These are phyloP conservation scores for Paratrypauchen microcephalus DNA, from an alignment of 2,797 vertebrate species.

Conservation along the genomic window DNA sequence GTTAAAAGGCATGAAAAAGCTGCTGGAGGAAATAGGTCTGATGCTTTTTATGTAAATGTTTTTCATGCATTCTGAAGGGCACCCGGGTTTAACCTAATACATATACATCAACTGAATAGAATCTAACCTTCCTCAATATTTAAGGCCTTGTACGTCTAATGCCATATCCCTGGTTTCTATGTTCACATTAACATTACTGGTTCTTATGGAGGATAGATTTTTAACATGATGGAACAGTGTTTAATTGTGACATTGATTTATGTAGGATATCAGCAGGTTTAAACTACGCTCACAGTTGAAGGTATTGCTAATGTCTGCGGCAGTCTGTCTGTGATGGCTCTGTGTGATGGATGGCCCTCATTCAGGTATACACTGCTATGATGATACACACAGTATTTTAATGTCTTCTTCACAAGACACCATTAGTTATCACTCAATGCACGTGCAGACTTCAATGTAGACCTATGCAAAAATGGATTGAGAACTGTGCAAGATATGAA, in stretches of 20 bases:
- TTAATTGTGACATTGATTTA: slow-evolving; percentile 11
- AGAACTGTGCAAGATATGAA: no score
- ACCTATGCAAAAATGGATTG: not conserved
- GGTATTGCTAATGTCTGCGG: slow-evolving; percentile 20
- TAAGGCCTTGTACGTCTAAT: slow-evolving; percentile 14
- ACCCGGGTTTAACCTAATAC: slow-evolving; percentile 5
- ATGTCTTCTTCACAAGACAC: slow-evolving; percentile 30
- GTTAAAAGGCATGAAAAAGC: slow-evolving; percentile 9
- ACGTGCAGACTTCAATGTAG: not conserved
- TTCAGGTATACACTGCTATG: slow-evolving; percentile 31
- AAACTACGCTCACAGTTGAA: slow-evolving; percentile 11
- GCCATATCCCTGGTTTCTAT: slow-evolving; percentile 1
- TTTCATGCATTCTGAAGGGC: slow-evolving; percentile 17
- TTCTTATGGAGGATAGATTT: not conserved
- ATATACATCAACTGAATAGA: slow-evolving; percentile 2
- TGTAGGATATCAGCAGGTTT: slow-evolving; percentile 1
- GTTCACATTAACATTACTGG: not conserved
- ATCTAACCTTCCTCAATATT: not conserved
- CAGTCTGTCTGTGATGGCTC: slow-evolving; percentile 14
- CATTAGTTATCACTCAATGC: slow-evolving; percentile 38
- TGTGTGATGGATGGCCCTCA: slow-evolving; percentile 47
- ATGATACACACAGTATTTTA: slow-evolving; percentile 47
- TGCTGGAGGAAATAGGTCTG: slow-evolving; percentile 1
- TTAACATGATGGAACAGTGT: not conserved
- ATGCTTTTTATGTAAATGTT: not conserved